Evolutionary conservation across 2,888 invertebrate species (phyloP), one percentile per base, ranked within the genome.

Genomic region (Hypomecis atomaria): DNA sequence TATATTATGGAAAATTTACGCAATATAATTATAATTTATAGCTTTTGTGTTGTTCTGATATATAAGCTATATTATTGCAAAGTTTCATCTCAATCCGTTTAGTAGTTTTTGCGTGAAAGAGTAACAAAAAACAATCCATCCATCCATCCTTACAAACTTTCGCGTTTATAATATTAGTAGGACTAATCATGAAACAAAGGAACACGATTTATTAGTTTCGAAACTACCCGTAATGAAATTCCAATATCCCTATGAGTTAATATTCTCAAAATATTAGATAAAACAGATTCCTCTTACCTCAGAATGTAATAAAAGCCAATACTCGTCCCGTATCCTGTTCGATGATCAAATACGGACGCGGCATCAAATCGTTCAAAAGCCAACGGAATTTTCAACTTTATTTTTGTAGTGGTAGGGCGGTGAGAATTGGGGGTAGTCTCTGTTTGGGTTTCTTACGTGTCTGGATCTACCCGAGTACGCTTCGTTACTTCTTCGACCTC

Each of bases 381-480:
- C 45, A 58, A 37, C 55, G 56, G 7, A 78, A 65, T 67, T 65
- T 23, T 72, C 43, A 70, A 76, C 76, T 70, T 68, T 84, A 75
- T 47, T 0, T 0, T 4, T 8, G 2, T 44, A 0, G 49, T 4
- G 54, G 76, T 74, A 83, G 75, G 67, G 38, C 60, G 62, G 62
- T 44, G 48, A 61, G 59, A 64, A 58, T 62, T 60, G 60, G 57
- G 64, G 55, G 66, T 67, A 71, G 73, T 66, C 71, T 78, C 77
- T 78, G 77, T n/a, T n/a, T 71, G 78, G 76, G 77, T 57, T 60
- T 42, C 59, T 59, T 64, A 59, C 56, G 77, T 77, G 72, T 78
- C 75, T 78, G 77, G 78, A 76, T 79, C 76, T 77, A 78, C 79
- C 76, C 78, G 74, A 77, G 81, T 81, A 73, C 78, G 79, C 82